A percentile compares a stretch with the other conserved stretches of the same genome.
Evolutionary conservation across 2,113 vertebrate genomes (phyloP).

Genomic region (Percopsis transmontana): DNA sequence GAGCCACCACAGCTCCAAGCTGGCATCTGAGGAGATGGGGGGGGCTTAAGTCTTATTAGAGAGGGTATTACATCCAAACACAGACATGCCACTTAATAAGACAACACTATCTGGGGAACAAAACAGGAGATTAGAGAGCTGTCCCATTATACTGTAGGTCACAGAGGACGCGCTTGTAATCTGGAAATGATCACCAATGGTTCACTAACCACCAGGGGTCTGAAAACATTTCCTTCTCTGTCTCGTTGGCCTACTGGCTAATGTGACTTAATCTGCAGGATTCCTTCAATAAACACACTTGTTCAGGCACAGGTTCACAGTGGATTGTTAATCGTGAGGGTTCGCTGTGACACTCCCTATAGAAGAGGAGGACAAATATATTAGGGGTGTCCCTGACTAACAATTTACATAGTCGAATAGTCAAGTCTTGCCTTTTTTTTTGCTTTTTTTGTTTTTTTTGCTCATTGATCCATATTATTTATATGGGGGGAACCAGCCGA

Average conservation of each 20-base stretch:
- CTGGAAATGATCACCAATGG: constrained; percentile 64
- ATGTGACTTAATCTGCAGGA: too few species aligned
- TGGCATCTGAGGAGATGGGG: constrained; percentile 56
- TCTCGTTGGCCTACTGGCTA: constrained; percentile 21
- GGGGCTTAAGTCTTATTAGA: constrained; percentile 73
- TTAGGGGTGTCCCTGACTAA: too few species aligned
- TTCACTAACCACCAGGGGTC: constrained; percentile 52
- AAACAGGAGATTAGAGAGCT: constrained; percentile 67
- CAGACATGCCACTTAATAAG: constrained; percentile 68
- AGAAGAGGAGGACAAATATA: too few species aligned
- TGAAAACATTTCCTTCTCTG: constrained; percentile 35
- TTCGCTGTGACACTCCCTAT: too few species aligned
- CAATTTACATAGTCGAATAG: too few species aligned
- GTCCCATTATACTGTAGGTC: constrained; percentile 61
- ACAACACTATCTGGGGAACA: constrained; percentile 67
- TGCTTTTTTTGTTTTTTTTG: too few species aligned
- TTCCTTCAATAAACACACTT: too few species aligned
- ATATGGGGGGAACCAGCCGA: too few species aligned
- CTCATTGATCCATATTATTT: too few species aligned
- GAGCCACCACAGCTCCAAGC: constrained; percentile 41
- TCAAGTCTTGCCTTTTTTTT: too few species aligned
- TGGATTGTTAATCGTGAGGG: too few species aligned
- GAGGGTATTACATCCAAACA: constrained; percentile 68
- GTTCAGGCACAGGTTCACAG: too few species aligned
- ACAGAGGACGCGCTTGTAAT: constrained; percentile 53